Base-by-base conservation (phyloP, 1,140 invertebrate species). In the Thaumatotibia leucotreta region DNA sequence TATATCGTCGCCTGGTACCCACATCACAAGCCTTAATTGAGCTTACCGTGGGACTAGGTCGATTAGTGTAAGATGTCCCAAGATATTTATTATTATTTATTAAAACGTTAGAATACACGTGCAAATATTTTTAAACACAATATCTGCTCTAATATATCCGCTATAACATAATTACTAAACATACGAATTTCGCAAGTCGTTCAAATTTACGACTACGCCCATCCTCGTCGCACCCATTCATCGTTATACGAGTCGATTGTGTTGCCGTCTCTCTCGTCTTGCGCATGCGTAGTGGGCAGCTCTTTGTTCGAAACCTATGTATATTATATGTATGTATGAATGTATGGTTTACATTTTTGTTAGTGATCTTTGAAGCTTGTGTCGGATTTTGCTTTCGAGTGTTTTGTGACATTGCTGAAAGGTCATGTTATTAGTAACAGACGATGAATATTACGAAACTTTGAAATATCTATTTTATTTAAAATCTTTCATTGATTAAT, bases 161-260 rank as follows among this genome's bases (percentile, higher is more conserved):
- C 39, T 58, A 58, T 10, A 29, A 27, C 23, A 54, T 58, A 58
- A 58, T 58, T 58, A 58, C 9, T 58, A 29, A 58, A 11, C 24
- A 14, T 27, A 58, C 5, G 24, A 27, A 52, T 27, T 58, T 58
- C 39, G 14, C 52, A 11, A 23, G 24, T 58, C 62, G 35, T 64
- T 64, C 20, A 64, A 64, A 64, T 64, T 64, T 64, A 64, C 33
- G 62, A 64, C 35, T 17, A 14, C 29, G 2, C 20, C 33, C 62
- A 23, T 64, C 62, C n/a, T 23, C 9, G 6, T 64, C 62, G 0
- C 33, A 27, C 62, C 23, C 39, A 35, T 49, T 45, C 33, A 32
- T 14, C 9, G 8, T 39, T 9, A 45, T 45, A 29, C 39, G 17
- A 49, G 45, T 35, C 31, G 33, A 32, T 35, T 32, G 22, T 27